These are phyloP conservation scores for Shinisaurus crocodilurus DNA, from an alignment of 2,113 vertebrate species.

Conservation along the genomic window DNA sequence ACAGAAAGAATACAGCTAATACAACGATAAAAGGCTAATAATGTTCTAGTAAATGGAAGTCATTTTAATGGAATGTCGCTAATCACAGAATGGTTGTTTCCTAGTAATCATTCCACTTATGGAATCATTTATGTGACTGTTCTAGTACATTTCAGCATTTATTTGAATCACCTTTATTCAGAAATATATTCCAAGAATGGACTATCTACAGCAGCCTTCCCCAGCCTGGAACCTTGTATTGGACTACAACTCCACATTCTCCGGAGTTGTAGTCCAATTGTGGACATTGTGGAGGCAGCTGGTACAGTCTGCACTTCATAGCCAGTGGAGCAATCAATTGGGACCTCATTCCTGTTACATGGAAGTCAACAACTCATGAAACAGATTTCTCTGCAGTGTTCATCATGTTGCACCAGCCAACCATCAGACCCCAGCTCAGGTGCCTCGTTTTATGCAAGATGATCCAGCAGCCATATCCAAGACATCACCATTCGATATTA, in stretches of 20 bases:
- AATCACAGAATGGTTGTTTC: not conserved
- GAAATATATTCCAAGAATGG: not conserved
- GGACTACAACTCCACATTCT: not conserved
- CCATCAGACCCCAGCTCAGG: not conserved
- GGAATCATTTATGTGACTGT: not conserved
- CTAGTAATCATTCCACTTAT: not conserved
- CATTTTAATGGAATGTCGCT: not conserved
- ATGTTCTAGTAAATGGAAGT: not conserved
- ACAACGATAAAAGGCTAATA: not conserved
- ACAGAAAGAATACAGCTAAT: not conserved
- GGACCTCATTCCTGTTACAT: no score
- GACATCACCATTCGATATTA: not conserved
- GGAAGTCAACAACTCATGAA: not conserved
- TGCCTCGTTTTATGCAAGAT: not conserved
- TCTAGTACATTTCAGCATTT: not conserved
- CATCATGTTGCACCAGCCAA: not conserved
- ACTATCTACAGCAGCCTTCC: not conserved
- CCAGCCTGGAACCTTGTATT: not conserved
- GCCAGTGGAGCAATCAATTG: not conserved
- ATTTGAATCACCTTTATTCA: not conserved
- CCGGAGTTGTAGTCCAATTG: no score
- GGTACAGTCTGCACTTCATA: not conserved
- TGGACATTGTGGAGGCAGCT: not conserved
- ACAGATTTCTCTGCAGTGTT: not conserved
- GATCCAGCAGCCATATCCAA: not conserved